Evolutionary conservation across 1,140 invertebrate species (phyloP).

Genomic region (Ceratosolen solmsi): DNA sequence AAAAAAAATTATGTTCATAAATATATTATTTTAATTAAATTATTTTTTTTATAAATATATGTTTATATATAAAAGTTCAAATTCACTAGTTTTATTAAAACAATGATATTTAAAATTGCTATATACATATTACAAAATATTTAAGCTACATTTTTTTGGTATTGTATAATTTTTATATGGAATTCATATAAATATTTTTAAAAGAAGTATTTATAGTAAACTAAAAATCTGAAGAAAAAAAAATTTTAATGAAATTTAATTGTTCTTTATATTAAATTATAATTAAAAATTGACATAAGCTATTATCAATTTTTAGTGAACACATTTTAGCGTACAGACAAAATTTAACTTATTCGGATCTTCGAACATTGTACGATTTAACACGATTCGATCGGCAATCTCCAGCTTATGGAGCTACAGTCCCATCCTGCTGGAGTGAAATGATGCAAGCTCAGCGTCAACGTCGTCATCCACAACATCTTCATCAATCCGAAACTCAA

Average conservation of each 20-base stretch:
- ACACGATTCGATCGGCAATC: slow-evolving; percentile 79
- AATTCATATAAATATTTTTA: no score
- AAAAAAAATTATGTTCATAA: no score
- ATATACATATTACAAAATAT: neutral
- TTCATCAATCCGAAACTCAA: slow-evolving; percentile 84
- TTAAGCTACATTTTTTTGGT: neutral
- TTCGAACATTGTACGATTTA: slow-evolving; percentile 77
- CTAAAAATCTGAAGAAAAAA: no score
- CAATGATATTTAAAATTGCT: neutral
- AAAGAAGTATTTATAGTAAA: no score
- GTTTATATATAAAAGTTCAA: no score
- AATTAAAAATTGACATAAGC: no score
- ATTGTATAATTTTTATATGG: neutral
- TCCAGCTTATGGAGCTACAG: slow-evolving; percentile 86
- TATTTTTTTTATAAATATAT: no score
- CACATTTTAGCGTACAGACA: slow-evolving; percentile 75
- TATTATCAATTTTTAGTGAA: slow-evolving; percentile 63
- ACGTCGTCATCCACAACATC: slow-evolving; percentile 84
- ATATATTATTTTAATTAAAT: no score
- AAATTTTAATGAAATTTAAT: no score
- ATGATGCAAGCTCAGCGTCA: slow-evolving; percentile 92
- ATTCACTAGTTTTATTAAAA: no score
- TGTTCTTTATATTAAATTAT: no score
- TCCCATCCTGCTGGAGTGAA: slow-evolving; percentile 93
- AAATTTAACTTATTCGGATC: slow-evolving; percentile 73